A percentile compares a stretch with the other conserved stretches of the same genome.
Evolutionary conservation across 2,888 invertebrate genomes (phyloP).

Genomic region (Phortica okadai): DNA sequence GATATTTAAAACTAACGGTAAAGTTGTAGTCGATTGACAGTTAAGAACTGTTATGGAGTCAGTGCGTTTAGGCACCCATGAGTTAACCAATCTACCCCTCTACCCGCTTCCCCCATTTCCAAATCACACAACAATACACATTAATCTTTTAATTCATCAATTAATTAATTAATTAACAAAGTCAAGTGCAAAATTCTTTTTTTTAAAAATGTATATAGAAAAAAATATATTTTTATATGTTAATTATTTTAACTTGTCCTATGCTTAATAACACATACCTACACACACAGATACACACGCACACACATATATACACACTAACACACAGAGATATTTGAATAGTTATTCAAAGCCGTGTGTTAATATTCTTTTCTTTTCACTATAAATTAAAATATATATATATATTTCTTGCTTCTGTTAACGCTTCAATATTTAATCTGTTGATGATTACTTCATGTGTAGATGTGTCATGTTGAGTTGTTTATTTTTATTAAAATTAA

Average conservation of each 20-base stretch:
- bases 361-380: neutral
- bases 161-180: neutral
- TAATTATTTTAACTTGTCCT: constrained; percentile 20
- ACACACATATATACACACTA: neutral
- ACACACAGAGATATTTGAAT: neutral
- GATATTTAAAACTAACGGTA: neutral
- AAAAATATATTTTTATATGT: constrained; percentile 26
- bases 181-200: constrained; percentile 9
- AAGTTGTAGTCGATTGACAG: neutral
- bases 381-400: neutral
- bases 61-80: neutral
- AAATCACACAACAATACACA: neutral
- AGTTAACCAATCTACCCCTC: too few relatives aligned
- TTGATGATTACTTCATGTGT: constrained; percentile 20
- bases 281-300: neutral
- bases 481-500: constrained; percentile 12
- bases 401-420: neutral
- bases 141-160: neutral
- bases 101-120: neutral
- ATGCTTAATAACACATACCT: neutral
- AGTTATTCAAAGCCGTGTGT: too few relatives aligned
- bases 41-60: neutral
- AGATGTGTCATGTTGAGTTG: constrained; percentile 31
- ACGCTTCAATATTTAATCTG: neutral
- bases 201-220: constrained; percentile 33